These are phyloP conservation scores for Cotesia typhae DNA, from an alignment of 1,140 invertebrate genomes.

Conservation along the genomic window DNA sequence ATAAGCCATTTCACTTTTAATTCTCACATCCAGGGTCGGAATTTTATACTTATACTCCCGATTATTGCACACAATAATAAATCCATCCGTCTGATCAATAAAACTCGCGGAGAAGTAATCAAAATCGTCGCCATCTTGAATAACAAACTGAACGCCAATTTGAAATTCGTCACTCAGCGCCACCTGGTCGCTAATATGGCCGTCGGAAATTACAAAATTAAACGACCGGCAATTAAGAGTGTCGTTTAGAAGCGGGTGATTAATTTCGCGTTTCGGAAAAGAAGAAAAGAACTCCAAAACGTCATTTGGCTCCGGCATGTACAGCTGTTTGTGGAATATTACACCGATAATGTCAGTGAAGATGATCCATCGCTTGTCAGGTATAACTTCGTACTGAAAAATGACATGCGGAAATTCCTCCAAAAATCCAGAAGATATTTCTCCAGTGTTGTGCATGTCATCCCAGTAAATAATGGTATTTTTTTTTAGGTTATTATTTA, in stretches of 20 bases:
- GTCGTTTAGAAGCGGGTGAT: background rate
- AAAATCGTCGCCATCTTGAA: background rate
- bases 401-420: background rate
- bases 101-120: background rate
- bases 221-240: background rate
- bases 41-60: constrained; percentile 11
- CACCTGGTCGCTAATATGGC: background rate
- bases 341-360: constrained; percentile 2
- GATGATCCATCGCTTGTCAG: background rate
- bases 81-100: background rate
- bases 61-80: constrained; percentile 9
- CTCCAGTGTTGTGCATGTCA: constrained; percentile 6
- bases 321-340: background rate
- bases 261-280: background rate
- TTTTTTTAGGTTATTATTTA: background rate
- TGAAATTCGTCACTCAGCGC: background rate
- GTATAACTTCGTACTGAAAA: constrained; percentile 7
- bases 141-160: background rate
- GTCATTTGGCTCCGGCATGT: constrained; percentile 7
- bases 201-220: background rate
- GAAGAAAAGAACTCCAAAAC: background rate
- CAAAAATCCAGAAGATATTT: background rate
- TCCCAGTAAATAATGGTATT: background rate
- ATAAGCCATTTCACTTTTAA: background rate
- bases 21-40: background rate